Conservation (phyloP, 2,797 vertebrate genomes). For the Heterohyrax brucei region DNA sequence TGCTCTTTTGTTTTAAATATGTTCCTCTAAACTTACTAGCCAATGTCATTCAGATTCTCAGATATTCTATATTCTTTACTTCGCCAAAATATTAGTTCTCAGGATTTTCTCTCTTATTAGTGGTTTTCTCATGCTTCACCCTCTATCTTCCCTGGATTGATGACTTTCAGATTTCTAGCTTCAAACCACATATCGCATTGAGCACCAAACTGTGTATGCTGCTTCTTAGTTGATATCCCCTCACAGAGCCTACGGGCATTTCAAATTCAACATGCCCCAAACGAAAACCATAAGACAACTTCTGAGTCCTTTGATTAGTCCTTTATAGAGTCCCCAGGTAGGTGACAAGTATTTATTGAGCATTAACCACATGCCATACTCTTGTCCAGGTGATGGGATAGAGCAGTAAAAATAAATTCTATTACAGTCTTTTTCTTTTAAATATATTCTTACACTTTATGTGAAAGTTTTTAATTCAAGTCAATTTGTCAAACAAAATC, state of each 20-base stretch:
- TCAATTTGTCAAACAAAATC: too few relatives aligned
- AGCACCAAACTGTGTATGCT: background rate
- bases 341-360: background rate
- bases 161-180: background rate
- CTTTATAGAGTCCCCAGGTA: background rate
- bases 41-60: background rate
- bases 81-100: background rate
- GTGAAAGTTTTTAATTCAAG: too few relatives aligned
- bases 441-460: too few relatives aligned
- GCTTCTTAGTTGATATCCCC: background rate
- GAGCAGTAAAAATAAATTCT: background rate
- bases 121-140: background rate
- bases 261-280: background rate
- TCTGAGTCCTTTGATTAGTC: too few relatives aligned
- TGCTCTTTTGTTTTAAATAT: background rate
- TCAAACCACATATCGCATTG: background rate
- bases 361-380: background rate
- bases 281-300: background rate
- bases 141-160: background rate
- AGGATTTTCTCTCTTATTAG: background rate
- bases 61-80: background rate
- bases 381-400: background rate
- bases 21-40: background rate
- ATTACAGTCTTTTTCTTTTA: too few relatives aligned
- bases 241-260: background rate